Base-by-base conservation (phyloP, 1,140 invertebrate species). In the Oedothorax gibbosus region DNA sequence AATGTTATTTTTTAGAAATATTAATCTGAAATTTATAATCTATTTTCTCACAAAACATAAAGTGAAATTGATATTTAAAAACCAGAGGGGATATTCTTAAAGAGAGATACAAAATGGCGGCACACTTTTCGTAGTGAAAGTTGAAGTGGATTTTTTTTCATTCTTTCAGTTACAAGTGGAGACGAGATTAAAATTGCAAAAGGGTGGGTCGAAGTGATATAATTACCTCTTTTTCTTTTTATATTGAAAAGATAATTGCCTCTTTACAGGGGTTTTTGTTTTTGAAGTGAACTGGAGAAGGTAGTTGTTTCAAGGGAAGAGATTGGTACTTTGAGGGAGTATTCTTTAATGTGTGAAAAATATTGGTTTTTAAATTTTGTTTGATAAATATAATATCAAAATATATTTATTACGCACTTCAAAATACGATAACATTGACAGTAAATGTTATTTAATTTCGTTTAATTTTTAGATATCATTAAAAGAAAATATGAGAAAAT, bases 171-270 rank as follows among this genome's bases (percentile, higher is more conserved):
- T 49, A 57, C 4, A 50, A 64, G 75, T 64, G 20, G 14, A 65
- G 57, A 64, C 18, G 57, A 77, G 75, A 65, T 77, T 77, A 77
- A 77, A 64, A 77, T 77, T 62, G 60, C 15, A 35, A 15, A 21
- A 77, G 75, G 65, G 49, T 50, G 53, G 49, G 57, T 77, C 60
- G 75, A 65, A 77, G 75, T 77, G 75, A 77, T 77, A 77, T 77
- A 77, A 77, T 77, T 77, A 77, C 65, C 60, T 21, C 35, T 77
- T 50, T 75, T 18, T 10, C 49, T 65, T 64, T 77, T 65, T 77
- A 62, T 56, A 18, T 68, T 21, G 21, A n/a, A 12, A 4, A 65
- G 75, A 20, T 77, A 77, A 77, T 77, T 77, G 75, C 75, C 75
- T 64, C 60, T 75, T 75, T 35, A 35, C 2, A 21, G 20, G 54